Base-by-base conservation (phyloP, 2,113 vertebrate species). In the Lampris incognitus region DNA sequence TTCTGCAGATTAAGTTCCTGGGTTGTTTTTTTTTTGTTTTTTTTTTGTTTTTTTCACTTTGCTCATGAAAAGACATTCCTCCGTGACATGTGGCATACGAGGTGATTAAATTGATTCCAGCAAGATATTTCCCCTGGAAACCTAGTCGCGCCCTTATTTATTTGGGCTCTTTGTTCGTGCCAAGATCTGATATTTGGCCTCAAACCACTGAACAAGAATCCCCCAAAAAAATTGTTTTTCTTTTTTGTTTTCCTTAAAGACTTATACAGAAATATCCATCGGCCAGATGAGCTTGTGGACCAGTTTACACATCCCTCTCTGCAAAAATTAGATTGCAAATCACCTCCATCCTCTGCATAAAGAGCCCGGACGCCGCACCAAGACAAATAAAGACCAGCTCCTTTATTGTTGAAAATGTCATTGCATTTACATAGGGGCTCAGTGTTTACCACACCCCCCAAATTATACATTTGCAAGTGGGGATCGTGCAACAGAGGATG, bases 101-200 rank as follows among this genome's bases (percentile, higher is more conserved):
- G 72, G 85, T 75, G 59, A 90, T 85, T 91, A 58, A 87, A 88
- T 86, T 88, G 86, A 89, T 84, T 86, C 84, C 86, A 91, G 85
- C 86, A 11, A 87, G 76, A 60, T 77, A 75, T 86, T 78, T 73
- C 79, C 71, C 73, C 42, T 74, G 67, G 85, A 80, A 78, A 82
- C 52, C 74, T 74, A 86, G 39, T 85, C 79, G 72, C 66, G 24
- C 42, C 64, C 3, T 36, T 50, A 69, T 72, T 90, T 89, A 63
- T 72, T 49, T 73, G 56, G 64, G n/a, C 38, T 52, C 9, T 78
- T 85, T 76, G 71, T 87, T 80, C 69, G 78, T 81, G 81, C 77
- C 74, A 62, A 67, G 73, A 51, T 75, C 56, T 67, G 39, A 74
- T 82, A 80, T 69, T 70, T 78, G 63, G 73, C 78, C 82, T 86